These are phyloP conservation scores for Hiodon alosoides DNA, from an alignment of 2,113 vertebrate species.

Conservation along the genomic window DNA sequence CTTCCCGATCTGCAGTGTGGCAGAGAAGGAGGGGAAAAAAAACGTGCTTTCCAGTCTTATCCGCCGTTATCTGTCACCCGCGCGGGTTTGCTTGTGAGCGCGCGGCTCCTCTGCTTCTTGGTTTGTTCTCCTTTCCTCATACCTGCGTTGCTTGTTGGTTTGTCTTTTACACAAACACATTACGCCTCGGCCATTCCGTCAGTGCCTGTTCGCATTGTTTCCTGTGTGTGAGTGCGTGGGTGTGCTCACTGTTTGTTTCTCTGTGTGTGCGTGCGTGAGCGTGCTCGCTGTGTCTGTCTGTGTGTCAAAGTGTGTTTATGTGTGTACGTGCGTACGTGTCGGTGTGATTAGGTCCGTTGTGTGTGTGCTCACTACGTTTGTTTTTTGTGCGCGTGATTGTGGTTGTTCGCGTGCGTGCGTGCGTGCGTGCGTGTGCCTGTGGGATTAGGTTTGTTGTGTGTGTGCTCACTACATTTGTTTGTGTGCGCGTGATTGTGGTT, in stretches of 20 bases:
- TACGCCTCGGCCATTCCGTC: background rate
- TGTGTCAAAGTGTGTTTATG: conserved; percentile 2
- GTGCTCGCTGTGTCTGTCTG: conserved; percentile 30
- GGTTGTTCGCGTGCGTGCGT: no score
- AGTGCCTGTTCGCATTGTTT: background rate
- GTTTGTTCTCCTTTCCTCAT: no score
- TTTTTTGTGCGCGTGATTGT: conserved; percentile 2
- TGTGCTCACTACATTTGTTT: background rate
- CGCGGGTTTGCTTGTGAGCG: no score
- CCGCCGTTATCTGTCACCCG: no score
- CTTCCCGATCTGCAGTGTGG: no score
- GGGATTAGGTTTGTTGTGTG: background rate
- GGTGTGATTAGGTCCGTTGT: conserved; percentile 7
- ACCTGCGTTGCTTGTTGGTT: no score
- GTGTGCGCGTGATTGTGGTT: conserved; percentile 1
- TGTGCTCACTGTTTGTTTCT: conserved; percentile 26
- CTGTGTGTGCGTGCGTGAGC: conserved; percentile 20
- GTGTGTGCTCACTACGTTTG: no score
- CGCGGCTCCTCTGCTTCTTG: no score
- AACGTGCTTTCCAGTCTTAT: no score
- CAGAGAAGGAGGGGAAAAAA: no score
- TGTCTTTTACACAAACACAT: no score
- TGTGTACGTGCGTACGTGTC: conserved; percentile 9
- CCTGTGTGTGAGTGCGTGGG: conserved; percentile 32
- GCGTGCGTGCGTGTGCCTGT: background rate